These are phyloP conservation scores for Sesia bembeciformis DNA, from an alignment of 2,888 invertebrate genomes.

Conservation along the genomic window DNA sequence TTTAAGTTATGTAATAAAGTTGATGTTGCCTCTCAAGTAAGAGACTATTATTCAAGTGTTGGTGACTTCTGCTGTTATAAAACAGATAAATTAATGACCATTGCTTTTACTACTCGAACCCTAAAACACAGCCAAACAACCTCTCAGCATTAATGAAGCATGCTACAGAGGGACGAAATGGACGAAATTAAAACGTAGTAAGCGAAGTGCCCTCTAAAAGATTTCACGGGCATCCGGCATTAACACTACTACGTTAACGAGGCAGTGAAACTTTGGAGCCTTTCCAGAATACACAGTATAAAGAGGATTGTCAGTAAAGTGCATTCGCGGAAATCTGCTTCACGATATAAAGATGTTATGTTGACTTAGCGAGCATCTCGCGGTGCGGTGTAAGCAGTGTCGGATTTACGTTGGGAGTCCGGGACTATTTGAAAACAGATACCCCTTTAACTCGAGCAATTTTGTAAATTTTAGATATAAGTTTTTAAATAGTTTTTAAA, in stretches of 20 bases:
- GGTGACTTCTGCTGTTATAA: background rate
- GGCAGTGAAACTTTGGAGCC: conserved; percentile 57
- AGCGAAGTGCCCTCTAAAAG: conserved; percentile 50
- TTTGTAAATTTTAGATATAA: too few species aligned
- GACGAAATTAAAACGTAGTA: conserved; percentile 40
- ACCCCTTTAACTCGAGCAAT: too few species aligned
- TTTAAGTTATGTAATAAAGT: background rate
- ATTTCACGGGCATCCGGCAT: conserved; percentile 61
- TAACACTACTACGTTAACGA: conserved; percentile 62
- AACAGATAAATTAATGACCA: background rate
- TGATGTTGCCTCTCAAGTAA: background rate
- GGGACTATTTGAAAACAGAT: too few species aligned
- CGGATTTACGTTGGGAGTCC: too few species aligned
- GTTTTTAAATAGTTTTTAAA: too few species aligned
- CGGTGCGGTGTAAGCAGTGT: too few species aligned
- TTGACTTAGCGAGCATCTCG: too few species aligned
- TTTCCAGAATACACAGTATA: conserved; percentile 51
- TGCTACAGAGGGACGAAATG: conserved; percentile 37
- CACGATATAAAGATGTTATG: too few species aligned
- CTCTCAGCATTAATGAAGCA: conserved; percentile 61
- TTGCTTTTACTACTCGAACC: background rate
- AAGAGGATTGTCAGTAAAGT: background rate
- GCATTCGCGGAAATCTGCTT: too few species aligned
- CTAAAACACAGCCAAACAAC: conserved; percentile 50
- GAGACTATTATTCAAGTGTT: background rate